phyloP scores from a whole-genome alignment of 2,888 invertebrate species.

The Harpalus rufipes region DNA sequence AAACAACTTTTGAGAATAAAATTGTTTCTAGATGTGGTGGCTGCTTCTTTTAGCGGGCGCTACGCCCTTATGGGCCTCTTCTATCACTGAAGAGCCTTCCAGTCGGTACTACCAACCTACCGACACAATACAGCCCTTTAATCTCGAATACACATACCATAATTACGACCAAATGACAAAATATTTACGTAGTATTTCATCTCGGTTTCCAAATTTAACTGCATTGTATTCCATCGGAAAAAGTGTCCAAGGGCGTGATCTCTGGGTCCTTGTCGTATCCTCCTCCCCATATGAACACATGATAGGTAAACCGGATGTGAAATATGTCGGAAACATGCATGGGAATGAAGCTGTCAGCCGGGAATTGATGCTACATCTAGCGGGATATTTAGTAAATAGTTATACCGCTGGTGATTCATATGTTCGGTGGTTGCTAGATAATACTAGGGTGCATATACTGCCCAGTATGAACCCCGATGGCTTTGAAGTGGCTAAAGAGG shows the following conservation, averaged over 20 bases:
- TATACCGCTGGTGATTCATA: conserved; percentile 92
- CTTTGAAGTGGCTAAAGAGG: conserved; percentile 94
- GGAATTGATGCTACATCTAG: conserved; percentile 94
- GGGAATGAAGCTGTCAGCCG: conserved; percentile 98
- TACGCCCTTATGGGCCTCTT: background rate
- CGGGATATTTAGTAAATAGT: conserved; percentile 90
- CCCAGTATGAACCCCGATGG: conserved; percentile 99
- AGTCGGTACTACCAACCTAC: conserved; percentile 22
- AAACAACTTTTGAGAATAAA: too few relatives aligned
- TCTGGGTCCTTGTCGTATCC: conserved; percentile 97
- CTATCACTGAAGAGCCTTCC: conserved; percentile 12
- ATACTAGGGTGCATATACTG: conserved; percentile 97
- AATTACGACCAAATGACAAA: conserved; percentile 91
- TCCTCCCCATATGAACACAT: conserved; percentile 94
- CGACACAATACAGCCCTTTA: conserved; percentile 71
- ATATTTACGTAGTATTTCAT: conserved; percentile 88
- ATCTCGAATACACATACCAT: conserved; percentile 90
- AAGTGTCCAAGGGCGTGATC: conserved; percentile 94
- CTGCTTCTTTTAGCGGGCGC: conserved; percentile 10
- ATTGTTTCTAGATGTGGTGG: background rate
- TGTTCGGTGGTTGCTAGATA: conserved; percentile 93
- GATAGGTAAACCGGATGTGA: conserved; percentile 97
- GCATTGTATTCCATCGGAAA: conserved; percentile 96
- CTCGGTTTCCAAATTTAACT: conserved; percentile 90
- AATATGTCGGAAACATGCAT: conserved; percentile 97